These are phyloP conservation scores for Hydrozoanthus gracilis DNA, from an alignment of 92 coral and sea anemone species.

Conservation along the genomic window DNA sequence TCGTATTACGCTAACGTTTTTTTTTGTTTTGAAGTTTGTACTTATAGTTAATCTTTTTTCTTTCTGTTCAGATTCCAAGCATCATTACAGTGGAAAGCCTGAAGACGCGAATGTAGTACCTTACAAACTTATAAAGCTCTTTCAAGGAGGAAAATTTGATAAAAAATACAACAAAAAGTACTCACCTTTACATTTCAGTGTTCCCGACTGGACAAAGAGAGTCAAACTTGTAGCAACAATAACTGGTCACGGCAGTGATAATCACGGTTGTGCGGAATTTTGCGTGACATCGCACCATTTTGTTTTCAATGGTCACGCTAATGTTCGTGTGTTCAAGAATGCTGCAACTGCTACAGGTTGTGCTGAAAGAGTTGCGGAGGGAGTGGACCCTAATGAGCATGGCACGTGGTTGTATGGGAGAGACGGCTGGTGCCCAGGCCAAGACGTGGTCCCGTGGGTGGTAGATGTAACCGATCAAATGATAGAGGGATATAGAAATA, in stretches of 20 bases:
- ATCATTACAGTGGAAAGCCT: slow-evolving; percentile 87
- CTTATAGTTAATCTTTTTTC: neutral
- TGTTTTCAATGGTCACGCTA: slow-evolving; percentile 73
- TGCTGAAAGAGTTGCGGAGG: slow-evolving; percentile 86
- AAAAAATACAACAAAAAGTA: slow-evolving; percentile 78
- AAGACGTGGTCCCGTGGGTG: slow-evolving; percentile 98
- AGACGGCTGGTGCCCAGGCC: slow-evolving; percentile 98
- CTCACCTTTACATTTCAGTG: slow-evolving; percentile 55
- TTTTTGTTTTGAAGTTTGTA: neutral
- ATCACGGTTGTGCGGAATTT: slow-evolving; percentile 97
- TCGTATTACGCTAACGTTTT: too few species aligned
- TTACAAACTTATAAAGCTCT: slow-evolving; percentile 77
- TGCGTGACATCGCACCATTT: slow-evolving; percentile 99
- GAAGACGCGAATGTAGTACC: slow-evolving; percentile 87
- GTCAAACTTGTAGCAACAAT: slow-evolving; percentile 95
- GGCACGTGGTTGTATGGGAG: slow-evolving; percentile 99
- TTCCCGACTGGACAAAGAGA: slow-evolving; percentile 71
- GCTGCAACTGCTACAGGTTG: slow-evolving; percentile 98
- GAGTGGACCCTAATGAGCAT: slow-evolving; percentile 95
- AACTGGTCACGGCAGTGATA: slow-evolving; percentile 96
- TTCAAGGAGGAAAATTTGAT: slow-evolving; percentile 88
- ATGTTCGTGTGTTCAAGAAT: slow-evolving; percentile 85
- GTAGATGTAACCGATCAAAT: slow-evolving; percentile 87
- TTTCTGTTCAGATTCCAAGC: slow-evolving; percentile 78
- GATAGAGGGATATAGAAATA: slow-evolving; percentile 52